Evolutionary conservation across 2,888 invertebrate species (phyloP).

Genomic region (Chouioia cunea): DNA sequence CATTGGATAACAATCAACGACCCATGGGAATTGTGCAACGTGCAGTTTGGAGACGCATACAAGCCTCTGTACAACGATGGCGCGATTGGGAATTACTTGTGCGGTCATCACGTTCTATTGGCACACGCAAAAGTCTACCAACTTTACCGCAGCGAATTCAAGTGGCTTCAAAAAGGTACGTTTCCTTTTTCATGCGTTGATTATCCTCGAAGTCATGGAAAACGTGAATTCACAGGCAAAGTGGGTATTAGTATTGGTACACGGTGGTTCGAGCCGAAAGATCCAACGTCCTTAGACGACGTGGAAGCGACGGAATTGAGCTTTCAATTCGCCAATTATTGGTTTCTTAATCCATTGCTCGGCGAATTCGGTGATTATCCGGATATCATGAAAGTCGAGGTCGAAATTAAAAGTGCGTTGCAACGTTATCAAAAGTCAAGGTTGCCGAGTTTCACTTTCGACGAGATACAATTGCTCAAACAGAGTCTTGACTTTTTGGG

Average conservation of each 20-base stretch:
- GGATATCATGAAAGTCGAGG: slow-evolving; percentile 73
- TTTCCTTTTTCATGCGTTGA: too few species aligned
- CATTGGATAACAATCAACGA: slow-evolving; percentile 86
- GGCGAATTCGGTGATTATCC: slow-evolving; percentile 77
- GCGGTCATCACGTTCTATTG: slow-evolving; percentile 74
- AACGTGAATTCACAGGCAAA: slow-evolving; percentile 65
- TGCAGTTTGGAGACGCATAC: slow-evolving; percentile 69
- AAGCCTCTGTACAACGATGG: slow-evolving; percentile 19
- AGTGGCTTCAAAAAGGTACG: slow-evolving; percentile 71
- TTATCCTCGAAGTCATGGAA: neutral
- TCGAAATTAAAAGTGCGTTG: slow-evolving; percentile 72
- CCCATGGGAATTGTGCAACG: slow-evolving; percentile 73
- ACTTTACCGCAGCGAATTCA: slow-evolving; percentile 74
- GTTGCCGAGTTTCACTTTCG: slow-evolving; percentile 69
- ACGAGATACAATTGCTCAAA: slow-evolving; percentile 49
- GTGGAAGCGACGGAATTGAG: slow-evolving; percentile 71
- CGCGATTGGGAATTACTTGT: slow-evolving; percentile 73
- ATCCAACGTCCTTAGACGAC: slow-evolving; percentile 69
- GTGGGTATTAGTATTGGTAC: slow-evolving; percentile 73
- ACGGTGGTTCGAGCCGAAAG: slow-evolving; percentile 70
- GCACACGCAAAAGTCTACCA: slow-evolving; percentile 75
- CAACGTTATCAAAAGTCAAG: slow-evolving; percentile 75
- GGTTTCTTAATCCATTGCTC: slow-evolving; percentile 79
- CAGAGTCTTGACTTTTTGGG: slow-evolving; percentile 54
- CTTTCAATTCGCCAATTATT: slow-evolving; percentile 74